phyloP scores from a whole-genome alignment of 2,888 invertebrate genomes.

The Muscina levida region DNA sequence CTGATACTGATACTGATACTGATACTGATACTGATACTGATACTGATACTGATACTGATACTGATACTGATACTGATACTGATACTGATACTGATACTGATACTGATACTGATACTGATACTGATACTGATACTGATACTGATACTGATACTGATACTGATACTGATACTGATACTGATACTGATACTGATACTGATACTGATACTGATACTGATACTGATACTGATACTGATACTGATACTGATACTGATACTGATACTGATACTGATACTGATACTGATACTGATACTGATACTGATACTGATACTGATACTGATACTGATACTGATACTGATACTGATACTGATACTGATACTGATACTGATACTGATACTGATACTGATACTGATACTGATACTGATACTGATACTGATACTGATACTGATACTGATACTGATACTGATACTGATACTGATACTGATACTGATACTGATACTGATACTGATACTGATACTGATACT shows the following conservation, averaged over 20 bases:
- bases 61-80: slow-evolving; percentile 4
- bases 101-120: slow-evolving; percentile 4
- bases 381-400: slow-evolving; percentile 4
- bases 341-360: slow-evolving; percentile 4
- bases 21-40: slow-evolving; percentile 4
- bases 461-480: slow-evolving; percentile 4
- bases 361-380: slow-evolving; percentile 4
- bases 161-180: slow-evolving; percentile 4
- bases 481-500: slow-evolving; percentile 4
- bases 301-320: slow-evolving; percentile 4
- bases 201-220: slow-evolving; percentile 4
- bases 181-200: slow-evolving; percentile 4
- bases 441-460: slow-evolving; percentile 4
- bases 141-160: slow-evolving; percentile 4
- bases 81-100: slow-evolving; percentile 4
- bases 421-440: slow-evolving; percentile 4
- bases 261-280: slow-evolving; percentile 4
- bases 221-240: slow-evolving; percentile 4
- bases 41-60: slow-evolving; percentile 4
- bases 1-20: slow-evolving; percentile 4
- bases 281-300: slow-evolving; percentile 4
- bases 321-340: slow-evolving; percentile 4
- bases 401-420: slow-evolving; percentile 4
- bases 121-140: slow-evolving; percentile 4
- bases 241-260: slow-evolving; percentile 4